Evolutionary conservation across 2,797 vertebrate species (phyloP).

Genomic region (Platalea minor): DNA sequence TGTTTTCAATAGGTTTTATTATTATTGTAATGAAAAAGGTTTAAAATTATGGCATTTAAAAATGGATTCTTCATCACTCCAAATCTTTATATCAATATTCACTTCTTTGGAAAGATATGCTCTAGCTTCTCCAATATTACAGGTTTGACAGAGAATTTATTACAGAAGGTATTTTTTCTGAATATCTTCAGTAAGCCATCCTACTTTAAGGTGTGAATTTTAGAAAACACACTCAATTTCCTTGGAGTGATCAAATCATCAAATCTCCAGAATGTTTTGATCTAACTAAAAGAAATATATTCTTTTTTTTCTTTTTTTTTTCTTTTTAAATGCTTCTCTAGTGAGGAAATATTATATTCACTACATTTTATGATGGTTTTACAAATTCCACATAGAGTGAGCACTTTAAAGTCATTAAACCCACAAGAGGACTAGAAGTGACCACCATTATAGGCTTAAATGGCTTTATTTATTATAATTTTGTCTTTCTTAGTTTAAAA

Average conservation of each 20-base stretch:
- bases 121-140: background rate
- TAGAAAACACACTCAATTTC: background rate
- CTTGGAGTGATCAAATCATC: background rate
- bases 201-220: background rate
- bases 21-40: background rate
- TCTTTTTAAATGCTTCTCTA: background rate
- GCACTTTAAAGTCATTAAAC: background rate
- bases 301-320: too few relatives aligned
- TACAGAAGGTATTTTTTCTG: background rate
- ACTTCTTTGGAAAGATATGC: background rate
- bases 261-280: background rate
- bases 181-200: background rate
- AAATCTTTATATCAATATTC: background rate
- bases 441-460: background rate
- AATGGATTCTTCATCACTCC: background rate
- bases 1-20: background rate
- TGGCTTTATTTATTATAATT: background rate
- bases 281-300: background rate
- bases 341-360: background rate
- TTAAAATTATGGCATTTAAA: background rate
- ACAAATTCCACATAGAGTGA: background rate
- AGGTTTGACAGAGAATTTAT: background rate
- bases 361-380: background rate
- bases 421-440: background rate
- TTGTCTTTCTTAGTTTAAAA: background rate